Evolutionary conservation across 2,888 invertebrate species (phyloP), one percentile per base, ranked within the genome.

Genomic region (Drosophila buzzatii): DNA sequence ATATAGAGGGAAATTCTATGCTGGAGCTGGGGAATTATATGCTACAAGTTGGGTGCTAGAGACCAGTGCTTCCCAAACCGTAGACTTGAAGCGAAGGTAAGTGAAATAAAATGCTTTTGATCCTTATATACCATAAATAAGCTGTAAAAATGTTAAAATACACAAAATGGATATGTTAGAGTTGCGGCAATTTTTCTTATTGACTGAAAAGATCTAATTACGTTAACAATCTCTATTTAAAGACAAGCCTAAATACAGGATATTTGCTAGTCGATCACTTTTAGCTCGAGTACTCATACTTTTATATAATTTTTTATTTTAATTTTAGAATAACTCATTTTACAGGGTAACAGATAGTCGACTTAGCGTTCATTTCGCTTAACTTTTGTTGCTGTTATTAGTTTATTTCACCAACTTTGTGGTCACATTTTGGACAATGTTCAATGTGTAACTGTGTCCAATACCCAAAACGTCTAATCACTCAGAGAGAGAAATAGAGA

Each of bases 401-500:
- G 49, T 52, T 64, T 16, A 27, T 10, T 63, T 37, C 12, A 23
- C 12, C n/a, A 52, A 55, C 42, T 69, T 70, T 62, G 27, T 27
- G 61, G 47, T 55, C 33, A 56, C 42, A 55, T 56, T 77, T 61
- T 18, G 61, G 61, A 61, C 59, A 56, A 47, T 47, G 53, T 57
- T 52, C 61, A 62, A 58, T 76, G 56, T 58, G 42, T 18, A 44
- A 42, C 31, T 44, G 37, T 33, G 27, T 8, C 20, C 55, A 49
- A 23, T 47, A 56, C 23, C 33, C 44, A 76, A 76, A 49, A 42
- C 55, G 68, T 67, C 76, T 82, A 85, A 87, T 87, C 82, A 85
- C 81, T 81, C 81, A 85, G 74, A 81, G 67, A 67, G 70, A 71
- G 70, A 67, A 69, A 71, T 69, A 27, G 27, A 82, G 79, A 82